Evolutionary conservation across 2,888 invertebrate genomes (phyloP), one percentile per base, ranked within the genome.

Genomic region (Bellardia bayeri): DNA sequence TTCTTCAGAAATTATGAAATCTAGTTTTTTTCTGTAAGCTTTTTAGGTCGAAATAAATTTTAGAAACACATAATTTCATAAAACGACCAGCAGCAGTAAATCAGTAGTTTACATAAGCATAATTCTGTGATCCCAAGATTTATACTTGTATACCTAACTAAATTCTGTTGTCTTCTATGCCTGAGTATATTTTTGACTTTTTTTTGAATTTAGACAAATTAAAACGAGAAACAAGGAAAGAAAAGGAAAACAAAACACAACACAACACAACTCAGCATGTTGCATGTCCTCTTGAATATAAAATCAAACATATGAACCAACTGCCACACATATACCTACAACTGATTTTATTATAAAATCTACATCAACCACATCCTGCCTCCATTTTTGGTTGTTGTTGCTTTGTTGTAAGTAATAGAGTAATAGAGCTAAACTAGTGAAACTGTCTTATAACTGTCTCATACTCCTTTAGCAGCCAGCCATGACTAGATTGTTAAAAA

Each of bases 231-330:
- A 23, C 51, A 40, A 42, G 2, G 37, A n/a, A 56, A 33, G 11
- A 5, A 33, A 23, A 23, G 6, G 6, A 37, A 63, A n/a, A 37
- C 6, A 37, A 37, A 64, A 63, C 13, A 61, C 11, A 63, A 30
- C 6, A 37, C 30, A 82, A 37, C 23, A 68, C 23, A 72, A 74
- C 84, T 42, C 87, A 87, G 78, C 87, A 69, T 84, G 84, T 81
- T 64, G 78, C 54, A 74, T 74, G 40, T 72, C n/a, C 40, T 16
- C 45, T 79, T 40, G 71, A 61, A 42, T 72, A 74, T 16, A 42
- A 61, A 72, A 51, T 58, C 66, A 51, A 64, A 64, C 51, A 72
- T 78, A 40, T 63, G 40, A 30, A 58, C 30, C 11, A 51, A 23
- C 14, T 23, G 7, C 54, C 2, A 14, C 1, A n/a, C 14, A 14